Evolutionary conservation across 2,888 invertebrate species (phyloP).

Genomic region (Brenthis hecate): DNA sequence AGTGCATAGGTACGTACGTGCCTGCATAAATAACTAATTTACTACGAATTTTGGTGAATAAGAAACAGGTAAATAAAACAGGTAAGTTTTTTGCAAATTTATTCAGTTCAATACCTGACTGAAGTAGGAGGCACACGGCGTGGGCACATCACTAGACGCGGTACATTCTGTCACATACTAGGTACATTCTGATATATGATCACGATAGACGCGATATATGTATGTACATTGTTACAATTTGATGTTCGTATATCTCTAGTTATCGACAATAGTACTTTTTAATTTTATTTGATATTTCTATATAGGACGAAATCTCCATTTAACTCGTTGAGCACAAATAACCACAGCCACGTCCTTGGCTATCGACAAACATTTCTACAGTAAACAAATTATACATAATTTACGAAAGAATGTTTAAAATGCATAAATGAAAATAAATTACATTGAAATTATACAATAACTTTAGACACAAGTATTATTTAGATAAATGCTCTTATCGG

Average conservation of each 20-base stretch:
- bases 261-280: no score
- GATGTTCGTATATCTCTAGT: no score
- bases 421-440: not conserved
- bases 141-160: not conserved
- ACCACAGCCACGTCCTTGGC: not conserved
- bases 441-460: not conserved
- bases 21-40: no score
- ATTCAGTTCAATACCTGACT: constrained; percentile 15
- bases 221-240: no score
- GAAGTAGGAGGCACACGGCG: constrained; percentile 1
- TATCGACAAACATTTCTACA: constrained; percentile 12
- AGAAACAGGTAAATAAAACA: not conserved
- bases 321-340: not conserved
- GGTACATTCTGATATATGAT: no score
- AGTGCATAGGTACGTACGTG: no score
- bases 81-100: constrained; percentile 6
- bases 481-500: constrained; percentile 15
- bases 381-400: not conserved
- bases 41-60: not conserved
- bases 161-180: not conserved
- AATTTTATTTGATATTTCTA: no score
- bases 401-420: not conserved
- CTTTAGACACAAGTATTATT: constrained; percentile 6
- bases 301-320: no score
- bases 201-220: no score